These are phyloP conservation scores for Colletes latitarsis DNA, from an alignment of 1,140 invertebrate genomes.

Conservation along the genomic window DNA sequence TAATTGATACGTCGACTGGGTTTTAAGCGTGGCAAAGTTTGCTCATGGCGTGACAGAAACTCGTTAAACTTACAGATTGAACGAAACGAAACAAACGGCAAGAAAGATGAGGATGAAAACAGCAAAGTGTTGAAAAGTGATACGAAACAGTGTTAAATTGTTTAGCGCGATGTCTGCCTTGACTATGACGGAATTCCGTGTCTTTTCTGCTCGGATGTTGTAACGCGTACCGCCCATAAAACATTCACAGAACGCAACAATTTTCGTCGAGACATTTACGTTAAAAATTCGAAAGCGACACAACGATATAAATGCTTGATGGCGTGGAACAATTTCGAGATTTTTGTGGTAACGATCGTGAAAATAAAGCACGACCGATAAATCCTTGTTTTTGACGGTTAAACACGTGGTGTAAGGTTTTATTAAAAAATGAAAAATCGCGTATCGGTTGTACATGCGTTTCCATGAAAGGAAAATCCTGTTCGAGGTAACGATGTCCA, in stretches of 20 bases:
- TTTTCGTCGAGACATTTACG: background rate
- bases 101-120: constrained; percentile 12
- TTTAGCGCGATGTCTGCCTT: background rate
- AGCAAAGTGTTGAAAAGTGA: constrained; percentile 1
- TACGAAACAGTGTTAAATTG: background rate
- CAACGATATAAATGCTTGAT: too few relatives aligned
- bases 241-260: too few relatives aligned
- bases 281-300: too few relatives aligned
- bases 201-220: background rate
- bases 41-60: constrained; percentile 35
- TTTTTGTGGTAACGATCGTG: too few relatives aligned
- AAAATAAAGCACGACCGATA: too few relatives aligned
- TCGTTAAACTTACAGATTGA: constrained; percentile 41
- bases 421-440: too few relatives aligned
- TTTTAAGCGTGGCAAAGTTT: background rate
- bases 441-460: too few relatives aligned
- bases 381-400: too few relatives aligned
- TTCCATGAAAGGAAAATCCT: too few relatives aligned
- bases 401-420: too few relatives aligned
- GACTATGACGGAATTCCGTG: background rate
- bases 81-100: constrained; percentile 24
- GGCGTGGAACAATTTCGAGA: too few relatives aligned
- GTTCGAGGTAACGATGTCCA: too few relatives aligned
- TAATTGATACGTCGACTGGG: constrained; percentile 33
- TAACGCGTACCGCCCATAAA: background rate